Conservation (phyloP, 2,888 invertebrate species). For the Ceramica pisi region DNA sequence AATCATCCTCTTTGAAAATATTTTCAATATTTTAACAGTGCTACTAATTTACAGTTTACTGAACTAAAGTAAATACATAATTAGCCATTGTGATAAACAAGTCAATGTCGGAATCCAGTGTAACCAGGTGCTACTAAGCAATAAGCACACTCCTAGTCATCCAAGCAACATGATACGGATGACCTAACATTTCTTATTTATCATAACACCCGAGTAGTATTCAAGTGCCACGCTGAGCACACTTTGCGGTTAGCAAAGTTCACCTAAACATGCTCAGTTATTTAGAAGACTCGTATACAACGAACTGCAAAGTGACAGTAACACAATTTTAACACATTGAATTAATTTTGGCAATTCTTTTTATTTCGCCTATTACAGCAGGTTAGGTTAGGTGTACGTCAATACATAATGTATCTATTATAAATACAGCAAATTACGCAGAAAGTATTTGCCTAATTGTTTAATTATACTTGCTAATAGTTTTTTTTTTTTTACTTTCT, state of each 20-base stretch:
- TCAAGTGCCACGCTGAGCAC: slow-evolving; percentile 40
- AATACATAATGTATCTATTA: slow-evolving; percentile 4
- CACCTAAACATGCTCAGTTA: slow-evolving; percentile 58
- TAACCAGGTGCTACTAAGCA: slow-evolving; percentile 23
- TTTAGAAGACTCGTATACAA: slow-evolving; percentile 32
- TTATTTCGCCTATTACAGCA: slow-evolving; percentile 9
- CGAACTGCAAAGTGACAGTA: slow-evolving; percentile 11
- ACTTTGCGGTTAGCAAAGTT: slow-evolving; percentile 61
- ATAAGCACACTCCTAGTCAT: slow-evolving; percentile 29
- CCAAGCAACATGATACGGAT: slow-evolving; percentile 54
- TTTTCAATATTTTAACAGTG: slow-evolving; percentile 21
- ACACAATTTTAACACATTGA: neutral
- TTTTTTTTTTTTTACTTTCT: too few relatives aligned
- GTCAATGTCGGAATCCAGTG: slow-evolving; percentile 21
- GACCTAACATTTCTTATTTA: slow-evolving; percentile 51
- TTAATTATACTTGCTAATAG: neutral
- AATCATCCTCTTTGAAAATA: slow-evolving; percentile 19
- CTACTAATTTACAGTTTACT: slow-evolving; percentile 19
- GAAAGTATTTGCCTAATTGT: neutral
- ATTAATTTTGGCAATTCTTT: neutral
- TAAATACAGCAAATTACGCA: neutral
- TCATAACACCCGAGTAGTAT: slow-evolving; percentile 45
- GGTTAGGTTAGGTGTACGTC: neutral
- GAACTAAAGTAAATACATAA: slow-evolving; percentile 7
- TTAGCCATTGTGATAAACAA: neutral